Evolutionary conservation across 2,888 invertebrate genomes (phyloP).

Genomic region (Hirudinaria manillensis): DNA sequence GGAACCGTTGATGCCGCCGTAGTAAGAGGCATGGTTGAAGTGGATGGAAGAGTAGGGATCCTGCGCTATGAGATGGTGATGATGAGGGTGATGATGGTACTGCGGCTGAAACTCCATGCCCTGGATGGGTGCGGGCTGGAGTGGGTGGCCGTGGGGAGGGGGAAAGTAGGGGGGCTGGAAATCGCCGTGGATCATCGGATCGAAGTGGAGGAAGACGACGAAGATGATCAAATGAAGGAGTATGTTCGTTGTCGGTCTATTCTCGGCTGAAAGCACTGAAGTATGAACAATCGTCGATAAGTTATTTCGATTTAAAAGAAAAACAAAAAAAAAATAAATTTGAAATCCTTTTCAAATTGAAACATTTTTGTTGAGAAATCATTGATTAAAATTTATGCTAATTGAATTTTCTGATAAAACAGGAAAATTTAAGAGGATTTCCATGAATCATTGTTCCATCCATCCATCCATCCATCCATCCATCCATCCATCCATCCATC

Average conservation of each 20-base stretch:
- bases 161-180: constrained; percentile 13
- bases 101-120: constrained; percentile 8
- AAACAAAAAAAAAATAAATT: background rate
- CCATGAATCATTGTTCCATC: background rate
- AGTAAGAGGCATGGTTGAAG: constrained; percentile 8
- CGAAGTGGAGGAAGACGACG: background rate
- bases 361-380: background rate
- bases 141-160: constrained; percentile 1
- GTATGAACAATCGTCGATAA: background rate
- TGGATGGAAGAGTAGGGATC: background rate
- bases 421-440: too few species aligned
- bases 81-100: constrained; percentile 1
- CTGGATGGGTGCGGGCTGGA: background rate
- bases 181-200: background rate
- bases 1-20: background rate
- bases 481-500: background rate
- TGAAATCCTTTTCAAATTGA: too few species aligned
- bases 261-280: background rate
- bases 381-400: too few species aligned
- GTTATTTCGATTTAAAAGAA: background rate
- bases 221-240: background rate
- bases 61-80: constrained; percentile 9
- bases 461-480: background rate
- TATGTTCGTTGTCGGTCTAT: background rate
- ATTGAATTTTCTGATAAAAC: too few species aligned